phyloP scores from a whole-genome alignment of 1,140 invertebrate genomes.

The Papilio polytes region DNA sequence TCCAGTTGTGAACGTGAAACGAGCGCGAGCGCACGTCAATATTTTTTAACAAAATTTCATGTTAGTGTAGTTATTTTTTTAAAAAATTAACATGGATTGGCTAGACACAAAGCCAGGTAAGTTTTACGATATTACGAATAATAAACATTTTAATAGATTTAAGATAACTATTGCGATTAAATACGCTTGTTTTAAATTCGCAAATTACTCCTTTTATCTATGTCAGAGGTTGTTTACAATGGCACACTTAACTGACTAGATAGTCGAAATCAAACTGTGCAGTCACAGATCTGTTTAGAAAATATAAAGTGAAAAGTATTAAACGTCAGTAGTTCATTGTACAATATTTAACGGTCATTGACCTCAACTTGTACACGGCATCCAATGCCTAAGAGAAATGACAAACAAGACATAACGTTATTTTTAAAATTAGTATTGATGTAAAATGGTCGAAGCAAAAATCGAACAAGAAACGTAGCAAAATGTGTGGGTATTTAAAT shows the following conservation, averaged over 20 bases:
- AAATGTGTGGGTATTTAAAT: neutral
- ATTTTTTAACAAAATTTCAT: neutral
- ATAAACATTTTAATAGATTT: neutral
- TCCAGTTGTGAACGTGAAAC: neutral
- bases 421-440: too few species aligned
- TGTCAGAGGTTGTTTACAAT: neutral
- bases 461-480: neutral
- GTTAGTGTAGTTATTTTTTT: neutral
- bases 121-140: neutral
- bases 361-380: neutral
- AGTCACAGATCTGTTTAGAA: neutral
- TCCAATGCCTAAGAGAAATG: neutral
- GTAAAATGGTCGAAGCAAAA: neutral
- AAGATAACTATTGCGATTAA: neutral
- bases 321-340: neutral
- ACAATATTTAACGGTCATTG: neutral
- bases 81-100: neutral
- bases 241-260: neutral
- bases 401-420: neutral
- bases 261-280: neutral
- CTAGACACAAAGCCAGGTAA: conserved; percentile 1
- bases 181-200: neutral
- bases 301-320: neutral
- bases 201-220: neutral
- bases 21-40: neutral